Conservation (phyloP, 2,797 vertebrate genomes). For the Leucoraja ocellata region DNA sequence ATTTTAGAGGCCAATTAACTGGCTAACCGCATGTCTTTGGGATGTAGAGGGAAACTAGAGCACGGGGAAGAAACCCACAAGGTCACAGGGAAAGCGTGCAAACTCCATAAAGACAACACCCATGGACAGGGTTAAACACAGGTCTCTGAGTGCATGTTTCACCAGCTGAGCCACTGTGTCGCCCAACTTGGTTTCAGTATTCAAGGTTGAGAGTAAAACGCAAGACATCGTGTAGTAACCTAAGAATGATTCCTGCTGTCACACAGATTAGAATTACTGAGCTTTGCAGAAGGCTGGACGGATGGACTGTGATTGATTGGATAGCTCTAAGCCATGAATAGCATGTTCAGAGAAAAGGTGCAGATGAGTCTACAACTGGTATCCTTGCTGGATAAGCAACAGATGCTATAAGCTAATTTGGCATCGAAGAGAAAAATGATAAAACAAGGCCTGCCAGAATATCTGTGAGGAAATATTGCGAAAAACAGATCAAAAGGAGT, state of each 20-base stretch:
- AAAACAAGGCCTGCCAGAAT: not conserved
- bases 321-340: not conserved
- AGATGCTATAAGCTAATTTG: not conserved
- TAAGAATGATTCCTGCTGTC: not conserved
- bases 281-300: not conserved
- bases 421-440: not conserved
- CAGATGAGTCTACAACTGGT: not conserved
- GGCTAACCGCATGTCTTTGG: too few species aligned
- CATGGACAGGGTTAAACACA: too few species aligned
- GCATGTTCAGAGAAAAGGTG: not conserved
- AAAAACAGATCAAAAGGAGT: not conserved
- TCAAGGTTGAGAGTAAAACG: not conserved
- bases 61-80: too few species aligned
- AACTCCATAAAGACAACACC: too few species aligned
- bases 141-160: too few species aligned
- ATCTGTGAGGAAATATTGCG: not conserved
- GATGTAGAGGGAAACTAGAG: too few species aligned
- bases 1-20: too few species aligned
- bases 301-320: not conserved
- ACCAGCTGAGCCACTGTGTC: too few species aligned
- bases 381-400: not conserved
- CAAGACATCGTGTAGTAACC: not conserved
- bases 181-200: not conserved
- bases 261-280: not conserved
- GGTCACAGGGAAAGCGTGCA: too few species aligned